Conservation (phyloP, 2,113 vertebrate genomes). For the Peromyscus leucopus region DNA sequence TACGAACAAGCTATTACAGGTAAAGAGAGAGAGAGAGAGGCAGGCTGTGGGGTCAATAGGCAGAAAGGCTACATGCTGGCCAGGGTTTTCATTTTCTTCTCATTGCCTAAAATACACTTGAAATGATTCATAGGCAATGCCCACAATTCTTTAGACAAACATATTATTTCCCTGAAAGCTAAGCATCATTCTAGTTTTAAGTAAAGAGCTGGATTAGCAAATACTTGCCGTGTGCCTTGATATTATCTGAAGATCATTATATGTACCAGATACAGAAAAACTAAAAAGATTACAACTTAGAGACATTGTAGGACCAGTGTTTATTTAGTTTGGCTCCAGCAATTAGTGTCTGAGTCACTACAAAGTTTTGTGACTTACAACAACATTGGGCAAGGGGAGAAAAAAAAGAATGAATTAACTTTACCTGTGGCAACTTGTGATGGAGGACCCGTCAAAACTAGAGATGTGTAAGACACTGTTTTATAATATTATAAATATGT, state of each 20-base stretch:
- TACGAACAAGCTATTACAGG: neutral
- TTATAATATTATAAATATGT: neutral
- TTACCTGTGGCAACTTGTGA: neutral
- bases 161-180: neutral
- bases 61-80: neutral
- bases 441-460: neutral
- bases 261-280: neutral
- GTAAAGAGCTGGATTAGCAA: neutral
- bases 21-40: too few species aligned
- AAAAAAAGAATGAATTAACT: neutral
- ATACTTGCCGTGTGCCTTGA: neutral
- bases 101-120: neutral
- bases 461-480: too few species aligned
- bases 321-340: neutral
- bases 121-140: neutral
- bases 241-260: neutral
- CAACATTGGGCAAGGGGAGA: neutral
- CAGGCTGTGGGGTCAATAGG: neutral
- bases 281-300: neutral
- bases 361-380: constrained; percentile 13
- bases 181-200: constrained; percentile 27
- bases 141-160: neutral
- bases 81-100: neutral
- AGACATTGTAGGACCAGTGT: neutral
- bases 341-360: neutral